Evolutionary conservation across 2,113 vertebrate genomes (phyloP), one percentile per base, ranked within the genome.

Genomic region (Scomber japonicus): DNA sequence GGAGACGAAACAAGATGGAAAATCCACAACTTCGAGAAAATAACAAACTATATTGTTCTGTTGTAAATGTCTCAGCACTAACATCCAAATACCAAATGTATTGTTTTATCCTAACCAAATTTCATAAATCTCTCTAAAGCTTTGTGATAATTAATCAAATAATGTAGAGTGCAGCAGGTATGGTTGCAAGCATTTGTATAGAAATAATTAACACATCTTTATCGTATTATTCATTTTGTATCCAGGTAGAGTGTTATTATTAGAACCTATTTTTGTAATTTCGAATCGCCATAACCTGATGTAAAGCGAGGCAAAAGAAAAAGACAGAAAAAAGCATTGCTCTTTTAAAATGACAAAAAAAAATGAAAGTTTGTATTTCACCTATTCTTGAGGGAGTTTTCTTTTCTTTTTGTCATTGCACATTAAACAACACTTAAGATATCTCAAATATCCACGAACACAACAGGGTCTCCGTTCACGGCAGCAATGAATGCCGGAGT

Each of bases 11-110:
- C 35, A 60, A 70, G 63, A 89, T 69, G 71, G 71, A 60, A 78
- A 81, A 88, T 62, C 45, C 53, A 53, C 76, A 74, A 85, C 60
- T 85, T 82, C 8, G 24, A 44, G 50, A 14, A 48, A 35, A 81
- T 35, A 35, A 64, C n/a, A 16, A 31, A 71, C 31, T 10, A 3
- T 11, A 60, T 65, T 62, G 56, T 31, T 65, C 6, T n/a, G 8
- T 27, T n/a, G 15, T 3, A 60, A 81, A 64, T 49, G 31, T 19
- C 30, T 71, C 40, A 54, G 19, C 44, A 10, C 8, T 11, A 12
- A 35, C 3, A 15, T 57, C 13, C 17, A 30, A 56, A 31, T 65
- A 35, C 7, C 45, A 78, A 62, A 31, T 1, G 9, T 45, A 49
- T 11, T 56, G 14, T 75, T 40, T 15, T 31, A 14, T 24, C 10